Conservation (phyloP, 1,140 invertebrate genomes). For the Drosophila simulans region DNA sequence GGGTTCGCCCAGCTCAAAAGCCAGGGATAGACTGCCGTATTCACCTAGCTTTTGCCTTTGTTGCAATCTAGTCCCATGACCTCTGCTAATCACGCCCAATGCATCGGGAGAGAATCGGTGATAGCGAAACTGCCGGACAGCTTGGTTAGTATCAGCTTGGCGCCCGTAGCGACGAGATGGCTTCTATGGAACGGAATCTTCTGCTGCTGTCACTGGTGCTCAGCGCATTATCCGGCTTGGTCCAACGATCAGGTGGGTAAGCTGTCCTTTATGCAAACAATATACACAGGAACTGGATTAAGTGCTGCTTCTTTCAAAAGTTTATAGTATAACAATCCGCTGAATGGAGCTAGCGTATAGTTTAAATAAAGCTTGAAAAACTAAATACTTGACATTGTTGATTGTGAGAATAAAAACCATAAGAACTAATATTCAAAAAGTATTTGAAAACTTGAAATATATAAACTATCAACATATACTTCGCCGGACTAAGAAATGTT, state of each 20-base stretch:
- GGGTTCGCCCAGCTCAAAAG: too few relatives aligned
- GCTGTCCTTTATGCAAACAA: background rate
- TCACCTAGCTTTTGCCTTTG: constrained; percentile 4
- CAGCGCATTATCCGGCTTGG: constrained; percentile 5
- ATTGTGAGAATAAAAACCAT: too few relatives aligned
- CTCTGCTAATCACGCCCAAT: background rate
- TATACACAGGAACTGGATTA: too few relatives aligned
- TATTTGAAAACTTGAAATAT: background rate
- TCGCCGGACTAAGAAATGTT: background rate
- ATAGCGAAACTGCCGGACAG: constrained; percentile 3
- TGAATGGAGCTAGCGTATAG: too few relatives aligned
- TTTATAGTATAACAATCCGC: too few relatives aligned
- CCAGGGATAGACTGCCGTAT: constrained; percentile 7
- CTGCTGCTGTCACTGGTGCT: constrained; percentile 18
- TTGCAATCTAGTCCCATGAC: constrained; percentile 13
- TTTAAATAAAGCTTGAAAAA: too few relatives aligned
- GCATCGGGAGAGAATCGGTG: constrained; percentile 6
- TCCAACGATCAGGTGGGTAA: constrained; percentile 40
- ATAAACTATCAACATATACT: background rate
- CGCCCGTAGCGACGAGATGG: constrained; percentile 44
- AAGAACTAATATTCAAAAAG: too few relatives aligned
- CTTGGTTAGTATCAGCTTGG: constrained; percentile 49
- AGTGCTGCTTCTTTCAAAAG: too few relatives aligned
- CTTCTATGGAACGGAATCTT: constrained; percentile 19
- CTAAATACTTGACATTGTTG: too few relatives aligned